Conservation (phyloP, 2,797 vertebrate species). For the Xerus rutilus region DNA sequence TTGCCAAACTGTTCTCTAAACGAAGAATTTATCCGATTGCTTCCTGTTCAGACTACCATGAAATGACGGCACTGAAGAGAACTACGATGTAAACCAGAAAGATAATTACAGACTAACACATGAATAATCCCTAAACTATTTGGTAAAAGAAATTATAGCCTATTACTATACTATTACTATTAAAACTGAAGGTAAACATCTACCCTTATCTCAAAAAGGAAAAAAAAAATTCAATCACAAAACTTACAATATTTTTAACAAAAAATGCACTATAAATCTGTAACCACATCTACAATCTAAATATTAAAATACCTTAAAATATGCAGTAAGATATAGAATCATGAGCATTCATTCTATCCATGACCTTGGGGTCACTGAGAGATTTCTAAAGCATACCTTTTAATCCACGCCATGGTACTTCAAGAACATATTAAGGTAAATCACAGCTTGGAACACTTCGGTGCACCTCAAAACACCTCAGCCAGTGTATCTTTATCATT, state of each 20-base stretch:
- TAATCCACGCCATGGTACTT: slow-evolving; percentile 84
- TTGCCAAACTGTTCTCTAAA: slow-evolving; percentile 53
- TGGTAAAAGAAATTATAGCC: slow-evolving; percentile 30
- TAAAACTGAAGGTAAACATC: slow-evolving; percentile 50
- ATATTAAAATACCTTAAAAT: slow-evolving; percentile 56
- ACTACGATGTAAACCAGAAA: not conserved
- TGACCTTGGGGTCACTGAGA: slow-evolving; percentile 72
- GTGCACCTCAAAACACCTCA: slow-evolving; percentile 84
- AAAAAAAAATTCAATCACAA: not conserved
- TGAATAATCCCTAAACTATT: slow-evolving; percentile 12
- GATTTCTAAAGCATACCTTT: slow-evolving; percentile 83
- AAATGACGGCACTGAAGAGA: slow-evolving; percentile 44
- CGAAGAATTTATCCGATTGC: slow-evolving; percentile 41
- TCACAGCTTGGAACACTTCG: slow-evolving; percentile 79
- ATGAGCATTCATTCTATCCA: slow-evolving; percentile 63
- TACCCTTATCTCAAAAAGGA: not conserved
- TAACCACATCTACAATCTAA: slow-evolving; percentile 60
- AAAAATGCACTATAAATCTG: slow-evolving; percentile 39
- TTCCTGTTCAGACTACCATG: slow-evolving; percentile 36
- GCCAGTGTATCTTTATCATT: slow-evolving; percentile 81
- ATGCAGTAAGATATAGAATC: slow-evolving; percentile 60
- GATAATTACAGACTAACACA: not conserved
- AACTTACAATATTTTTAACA: not conserved
- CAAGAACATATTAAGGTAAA: slow-evolving; percentile 85
- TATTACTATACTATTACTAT: slow-evolving; percentile 28